phyloP scores from a whole-genome alignment of 2,888 invertebrate species.

The Tachina grossa region DNA sequence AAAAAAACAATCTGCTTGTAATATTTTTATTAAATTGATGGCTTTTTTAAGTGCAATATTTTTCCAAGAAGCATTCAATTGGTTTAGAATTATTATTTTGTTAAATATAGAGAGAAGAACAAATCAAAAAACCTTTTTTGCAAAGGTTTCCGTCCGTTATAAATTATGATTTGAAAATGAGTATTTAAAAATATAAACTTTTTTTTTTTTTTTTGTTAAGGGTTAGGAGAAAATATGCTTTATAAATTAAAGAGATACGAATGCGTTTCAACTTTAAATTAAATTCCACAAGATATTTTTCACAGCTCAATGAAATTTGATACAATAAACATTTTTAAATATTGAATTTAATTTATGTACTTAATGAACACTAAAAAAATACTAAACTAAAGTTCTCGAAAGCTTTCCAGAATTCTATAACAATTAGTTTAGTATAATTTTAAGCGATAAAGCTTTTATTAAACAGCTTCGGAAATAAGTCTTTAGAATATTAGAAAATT shows the following conservation, averaged over 20 bases:
- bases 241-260: conserved; percentile 4
- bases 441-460: too few species aligned
- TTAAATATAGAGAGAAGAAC: conserved; percentile 20
- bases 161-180: conserved; percentile 50
- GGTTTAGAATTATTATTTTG: conserved; percentile 14
- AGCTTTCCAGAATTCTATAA: not conserved
- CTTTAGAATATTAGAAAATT: too few species aligned
- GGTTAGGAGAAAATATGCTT: conserved; percentile 32
- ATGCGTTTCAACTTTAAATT: not conserved
- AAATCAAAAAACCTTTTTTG: conserved; percentile 61
- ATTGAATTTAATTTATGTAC: not conserved
- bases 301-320: too few species aligned
- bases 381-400: not conserved
- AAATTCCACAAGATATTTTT: not conserved
- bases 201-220: conserved; percentile 31
- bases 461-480: too few species aligned
- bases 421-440: too few species aligned
- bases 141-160: conserved; percentile 71
- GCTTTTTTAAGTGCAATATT: conserved; percentile 45
- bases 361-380: not conserved
- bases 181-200: conserved; percentile 6
- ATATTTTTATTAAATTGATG: conserved; percentile 30
- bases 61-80: conserved; percentile 10
- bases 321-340: too few species aligned
- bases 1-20: conserved; percentile 32